These are phyloP conservation scores for Botrylloides violaceus DNA, from an alignment of 23 tunicate genomes.

Conservation along the genomic window DNA sequence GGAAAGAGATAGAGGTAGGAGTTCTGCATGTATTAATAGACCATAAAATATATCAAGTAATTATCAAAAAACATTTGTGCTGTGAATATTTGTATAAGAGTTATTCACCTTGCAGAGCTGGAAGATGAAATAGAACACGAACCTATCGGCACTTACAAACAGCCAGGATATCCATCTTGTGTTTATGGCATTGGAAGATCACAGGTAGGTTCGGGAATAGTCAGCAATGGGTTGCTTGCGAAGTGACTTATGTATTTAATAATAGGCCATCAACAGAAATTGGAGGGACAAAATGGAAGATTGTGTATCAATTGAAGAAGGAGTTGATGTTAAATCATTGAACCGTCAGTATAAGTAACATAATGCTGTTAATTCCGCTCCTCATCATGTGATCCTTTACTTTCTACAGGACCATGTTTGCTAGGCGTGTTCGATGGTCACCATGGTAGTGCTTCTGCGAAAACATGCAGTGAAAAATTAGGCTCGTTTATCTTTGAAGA, in stretches of 20 bases:
- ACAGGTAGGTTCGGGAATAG: constrained; percentile 1
- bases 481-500: neutral
- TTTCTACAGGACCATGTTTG: constrained; percentile 30
- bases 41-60: too few species aligned
- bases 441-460: constrained; percentile 48
- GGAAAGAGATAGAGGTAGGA: constrained; percentile 4
- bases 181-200: constrained; percentile 18
- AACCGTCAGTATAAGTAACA: neutral
- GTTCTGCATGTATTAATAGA: too few species aligned
- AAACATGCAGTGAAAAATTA: neutral
- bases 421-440: constrained; percentile 71
- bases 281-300: constrained; percentile 51
- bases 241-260: too few species aligned
- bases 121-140: neutral
- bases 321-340: neutral
- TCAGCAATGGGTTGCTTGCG: too few species aligned
- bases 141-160: neutral
- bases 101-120: too few species aligned
- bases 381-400: too few species aligned
- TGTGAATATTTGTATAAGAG: too few species aligned
- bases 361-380: too few species aligned
- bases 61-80: too few species aligned
- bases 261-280: constrained; percentile 60
- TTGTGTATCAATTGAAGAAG: constrained; percentile 17
- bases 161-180: constrained; percentile 8